Conservation (phyloP, 2,113 vertebrate species). For the Brachirus orientalis region DNA sequence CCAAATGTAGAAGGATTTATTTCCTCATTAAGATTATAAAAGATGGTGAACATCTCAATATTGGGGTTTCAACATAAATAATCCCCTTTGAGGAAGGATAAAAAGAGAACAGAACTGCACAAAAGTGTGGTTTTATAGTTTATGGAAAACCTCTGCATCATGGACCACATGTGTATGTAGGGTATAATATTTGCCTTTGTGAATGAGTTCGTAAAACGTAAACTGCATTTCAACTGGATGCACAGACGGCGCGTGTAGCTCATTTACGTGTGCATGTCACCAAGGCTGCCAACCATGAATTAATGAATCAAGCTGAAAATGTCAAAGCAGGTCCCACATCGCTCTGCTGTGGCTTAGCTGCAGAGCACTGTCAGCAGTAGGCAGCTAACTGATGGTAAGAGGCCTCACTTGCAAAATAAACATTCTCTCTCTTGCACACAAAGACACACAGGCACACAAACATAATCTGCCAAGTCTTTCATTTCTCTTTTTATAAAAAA, state of each 20-base stretch:
- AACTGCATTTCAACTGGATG: conserved; percentile 45
- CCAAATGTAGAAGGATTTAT: conserved; percentile 53
- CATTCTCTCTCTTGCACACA: conserved; percentile 13
- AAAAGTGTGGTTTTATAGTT: conserved; percentile 13
- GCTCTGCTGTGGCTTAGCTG: conserved; percentile 59
- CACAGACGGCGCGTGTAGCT: conserved; percentile 28
- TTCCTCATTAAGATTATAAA: conserved; percentile 57
- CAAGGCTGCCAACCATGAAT: conserved; percentile 64
- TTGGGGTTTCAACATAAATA: conserved; percentile 32
- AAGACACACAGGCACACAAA: conserved; percentile 20
- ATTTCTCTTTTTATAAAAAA: conserved; percentile 74
- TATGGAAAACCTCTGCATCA: conserved; percentile 14
- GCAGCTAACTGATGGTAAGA: conserved; percentile 68
- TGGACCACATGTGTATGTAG: neutral
- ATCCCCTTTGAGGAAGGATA: conserved; percentile 28
- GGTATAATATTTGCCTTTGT: conserved; percentile 19
- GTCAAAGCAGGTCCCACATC: conserved; percentile 72
- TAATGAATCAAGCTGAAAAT: conserved; percentile 79
- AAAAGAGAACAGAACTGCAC: conserved; percentile 8
- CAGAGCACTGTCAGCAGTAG: conserved; percentile 67
- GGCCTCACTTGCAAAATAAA: conserved; percentile 53
- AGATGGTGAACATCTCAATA: conserved; percentile 57
- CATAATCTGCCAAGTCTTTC: conserved; percentile 39
- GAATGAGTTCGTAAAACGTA: conserved; percentile 42
- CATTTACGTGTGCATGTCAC: conserved; percentile 56